These are phyloP conservation scores for Melanogrammus aeglefinus DNA, from an alignment of 2,797 vertebrate species.

Conservation along the genomic window DNA sequence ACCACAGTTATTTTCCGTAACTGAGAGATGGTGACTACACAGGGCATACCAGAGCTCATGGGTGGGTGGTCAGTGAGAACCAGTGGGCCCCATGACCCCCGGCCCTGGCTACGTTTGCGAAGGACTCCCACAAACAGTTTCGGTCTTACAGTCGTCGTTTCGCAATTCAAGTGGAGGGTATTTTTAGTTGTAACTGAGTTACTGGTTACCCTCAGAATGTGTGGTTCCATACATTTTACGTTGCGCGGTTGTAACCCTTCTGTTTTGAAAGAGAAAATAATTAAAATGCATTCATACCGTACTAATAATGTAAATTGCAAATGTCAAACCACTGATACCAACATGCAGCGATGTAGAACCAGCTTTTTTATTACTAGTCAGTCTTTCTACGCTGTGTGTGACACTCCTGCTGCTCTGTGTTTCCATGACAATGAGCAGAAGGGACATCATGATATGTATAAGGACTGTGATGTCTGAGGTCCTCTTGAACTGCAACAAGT, in stretches of 20 bases:
- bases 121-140: slow-evolving; percentile 12
- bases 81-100: slow-evolving; percentile 67
- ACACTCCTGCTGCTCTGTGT: slow-evolving; percentile 32
- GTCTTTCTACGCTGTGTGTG: not conserved
- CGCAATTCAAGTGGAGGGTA: too few relatives aligned
- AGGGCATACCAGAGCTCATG: slow-evolving; percentile 66
- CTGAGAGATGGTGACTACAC: slow-evolving; percentile 74
- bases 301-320: not conserved
- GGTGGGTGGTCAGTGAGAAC: slow-evolving; percentile 59
- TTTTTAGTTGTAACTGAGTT: not conserved
- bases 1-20: slow-evolving; percentile 71
- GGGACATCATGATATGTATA: slow-evolving; percentile 33
- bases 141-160: too few relatives aligned
- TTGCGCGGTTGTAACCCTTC: not conserved
- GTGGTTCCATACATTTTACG: not conserved
- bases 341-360: not conserved
- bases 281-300: not conserved
- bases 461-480: slow-evolving; percentile 34
- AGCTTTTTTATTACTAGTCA: not conserved
- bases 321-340: not conserved
- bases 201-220: not conserved
- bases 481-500: not conserved
- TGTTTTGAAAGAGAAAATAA: not conserved
- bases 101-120: slow-evolving; percentile 65
- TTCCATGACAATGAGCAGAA: slow-evolving; percentile 55